Evolutionary conservation across 2,797 vertebrate genomes (phyloP).

Genomic region (Pseudomugil gertrudae): DNA sequence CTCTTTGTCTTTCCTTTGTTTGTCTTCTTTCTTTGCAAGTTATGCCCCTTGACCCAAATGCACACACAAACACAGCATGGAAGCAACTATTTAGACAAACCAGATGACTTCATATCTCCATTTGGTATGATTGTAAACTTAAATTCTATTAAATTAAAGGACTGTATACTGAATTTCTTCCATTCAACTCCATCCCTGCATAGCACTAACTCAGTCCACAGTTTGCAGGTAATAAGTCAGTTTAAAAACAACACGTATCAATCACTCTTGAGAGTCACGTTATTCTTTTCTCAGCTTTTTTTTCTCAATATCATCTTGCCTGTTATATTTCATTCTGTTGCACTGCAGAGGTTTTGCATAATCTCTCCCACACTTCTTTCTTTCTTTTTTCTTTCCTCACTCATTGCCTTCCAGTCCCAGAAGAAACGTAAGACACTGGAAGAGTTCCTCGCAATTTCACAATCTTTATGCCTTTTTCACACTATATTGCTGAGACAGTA

Average conservation of each 20-base stretch:
- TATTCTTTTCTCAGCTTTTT: conserved; percentile 6
- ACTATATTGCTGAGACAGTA: too few species aligned
- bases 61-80: conserved; percentile 32
- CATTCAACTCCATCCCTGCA: neutral
- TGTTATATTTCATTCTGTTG: conserved; percentile 2
- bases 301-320: neutral
- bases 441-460: neutral
- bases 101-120: conserved; percentile 39
- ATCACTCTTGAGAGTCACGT: conserved; percentile 16
- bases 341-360: conserved; percentile 23
- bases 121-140: conserved; percentile 32
- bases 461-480: too few species aligned
- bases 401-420: neutral
- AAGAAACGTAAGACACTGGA: neutral
- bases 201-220: conserved; percentile 6
- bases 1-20: neutral
- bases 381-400: conserved; percentile 3
- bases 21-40: conserved; percentile 8
- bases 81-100: conserved; percentile 48
- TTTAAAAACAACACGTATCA: conserved; percentile 29
- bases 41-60: conserved; percentile 34
- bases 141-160: conserved; percentile 30
- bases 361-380: conserved; percentile 10
- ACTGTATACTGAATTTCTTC: neutral
- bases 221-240: conserved; percentile 20